phyloP scores from a whole-genome alignment of 2,797 vertebrate genomes.

The Loris lydekkerianus region DNA sequence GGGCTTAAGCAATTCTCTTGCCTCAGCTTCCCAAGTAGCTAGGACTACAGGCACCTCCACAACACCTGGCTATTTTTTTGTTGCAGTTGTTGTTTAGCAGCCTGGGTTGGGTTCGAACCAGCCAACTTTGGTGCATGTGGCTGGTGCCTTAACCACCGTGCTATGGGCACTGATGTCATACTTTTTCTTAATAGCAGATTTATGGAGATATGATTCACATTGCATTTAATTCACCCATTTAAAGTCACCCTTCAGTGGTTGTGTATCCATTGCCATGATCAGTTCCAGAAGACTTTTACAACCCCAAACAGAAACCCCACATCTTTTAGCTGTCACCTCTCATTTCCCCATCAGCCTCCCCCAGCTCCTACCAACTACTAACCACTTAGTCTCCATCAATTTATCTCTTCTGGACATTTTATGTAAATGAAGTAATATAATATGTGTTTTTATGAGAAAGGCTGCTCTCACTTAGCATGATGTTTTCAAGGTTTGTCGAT shows the following conservation, averaged over 20 bases:
- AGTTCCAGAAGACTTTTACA: background rate
- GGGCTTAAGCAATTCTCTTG: too few species aligned
- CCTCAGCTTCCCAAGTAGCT: too few species aligned
- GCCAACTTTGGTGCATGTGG: too few species aligned
- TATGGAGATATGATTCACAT: background rate
- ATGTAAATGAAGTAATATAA: background rate
- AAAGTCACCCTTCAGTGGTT: background rate
- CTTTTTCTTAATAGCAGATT: background rate
- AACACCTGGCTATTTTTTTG: too few species aligned
- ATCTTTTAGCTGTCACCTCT: background rate
- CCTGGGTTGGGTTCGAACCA: too few species aligned
- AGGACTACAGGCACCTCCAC: too few species aligned
- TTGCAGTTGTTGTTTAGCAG: too few species aligned
- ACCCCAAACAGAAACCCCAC: background rate
- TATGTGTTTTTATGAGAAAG: background rate
- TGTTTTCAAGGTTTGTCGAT: background rate
- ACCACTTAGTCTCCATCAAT: background rate
- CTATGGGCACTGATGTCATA: background rate
- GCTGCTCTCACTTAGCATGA: background rate
- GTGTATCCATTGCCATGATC: background rate
- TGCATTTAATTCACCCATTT: background rate
- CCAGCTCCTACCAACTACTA: background rate
- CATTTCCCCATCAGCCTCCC: accelerated
- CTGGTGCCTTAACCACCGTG: too few species aligned
- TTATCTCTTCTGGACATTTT: background rate